A percentile compares a stretch with the other conserved stretches of the same genome.
phyloP scores from a whole-genome alignment of 2,888 invertebrate species.

The Syrphus vitripennis region DNA sequence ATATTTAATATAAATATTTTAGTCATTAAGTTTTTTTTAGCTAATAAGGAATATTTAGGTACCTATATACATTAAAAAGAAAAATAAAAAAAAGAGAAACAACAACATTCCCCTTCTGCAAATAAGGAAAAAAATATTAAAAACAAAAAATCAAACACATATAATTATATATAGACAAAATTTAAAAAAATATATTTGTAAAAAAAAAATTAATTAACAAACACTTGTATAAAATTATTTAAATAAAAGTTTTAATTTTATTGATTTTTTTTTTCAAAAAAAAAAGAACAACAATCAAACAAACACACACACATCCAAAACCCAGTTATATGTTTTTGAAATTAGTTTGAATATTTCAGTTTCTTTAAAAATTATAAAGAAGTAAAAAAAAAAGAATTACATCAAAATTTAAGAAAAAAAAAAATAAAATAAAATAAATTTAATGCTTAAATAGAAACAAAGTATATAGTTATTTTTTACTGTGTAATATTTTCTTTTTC shows the following conservation, averaged over 20 bases:
- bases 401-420: conserved; percentile 62
- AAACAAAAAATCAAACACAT: conserved; percentile 32
- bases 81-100: conserved; percentile 3
- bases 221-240: conserved; percentile 49
- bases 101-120: conserved; percentile 49
- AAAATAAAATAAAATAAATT: conserved; percentile 6
- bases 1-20: conserved; percentile 71
- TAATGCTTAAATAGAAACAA: conserved; percentile 48
- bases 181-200: conserved; percentile 60
- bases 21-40: conserved; percentile 57
- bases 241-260: conserved; percentile 26
- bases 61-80: conserved; percentile 61
- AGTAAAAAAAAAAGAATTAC: conserved; percentile 67
- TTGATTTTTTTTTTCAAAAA: conserved; percentile 11
- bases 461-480: conserved; percentile 71
- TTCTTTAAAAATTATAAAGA: conserved; percentile 37
- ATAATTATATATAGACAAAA: conserved; percentile 31
- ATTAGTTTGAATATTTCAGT: conserved; percentile 50
- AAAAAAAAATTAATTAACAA: conserved; percentile 24
- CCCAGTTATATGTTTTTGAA: conserved; percentile 44
- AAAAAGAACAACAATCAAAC: conserved; percentile 29
- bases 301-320: conserved; percentile 7
- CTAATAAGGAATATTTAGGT: conserved; percentile 67
- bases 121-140: conserved; percentile 21
- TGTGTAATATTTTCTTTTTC: conserved; percentile 69